Percentiles rank a stretch among this genome's conserved stretches.
phyloP scores from a whole-genome alignment of 2,113 vertebrate genomes.

The Thomomys bottae region DNA sequence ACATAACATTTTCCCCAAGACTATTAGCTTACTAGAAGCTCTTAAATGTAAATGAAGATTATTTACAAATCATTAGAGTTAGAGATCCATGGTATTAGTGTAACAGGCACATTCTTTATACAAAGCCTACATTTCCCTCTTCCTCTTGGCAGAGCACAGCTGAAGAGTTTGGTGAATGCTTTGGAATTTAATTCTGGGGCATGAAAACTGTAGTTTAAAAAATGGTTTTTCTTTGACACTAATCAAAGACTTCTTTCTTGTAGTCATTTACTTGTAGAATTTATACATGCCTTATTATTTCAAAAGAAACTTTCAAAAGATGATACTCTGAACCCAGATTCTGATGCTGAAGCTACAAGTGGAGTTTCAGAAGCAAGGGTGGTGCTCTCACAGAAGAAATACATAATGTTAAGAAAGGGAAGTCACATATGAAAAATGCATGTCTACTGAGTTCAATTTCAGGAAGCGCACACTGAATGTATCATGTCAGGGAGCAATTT shows the following conservation, averaged over 20 bases:
- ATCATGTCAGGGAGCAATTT: not conserved
- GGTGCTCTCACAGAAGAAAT: not conserved
- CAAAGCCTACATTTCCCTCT: constrained; percentile 38
- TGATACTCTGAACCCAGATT: not conserved
- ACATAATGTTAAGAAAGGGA: not conserved
- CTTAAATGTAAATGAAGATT: not conserved
- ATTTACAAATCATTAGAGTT: not conserved
- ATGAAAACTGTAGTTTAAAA: not conserved
- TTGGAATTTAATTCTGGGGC: constrained; percentile 11
- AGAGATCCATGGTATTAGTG: not conserved
- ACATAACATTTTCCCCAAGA: not conserved
- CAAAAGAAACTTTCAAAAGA: not conserved
- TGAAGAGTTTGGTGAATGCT: not conserved
- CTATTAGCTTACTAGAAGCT: not conserved
- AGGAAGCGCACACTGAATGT: not conserved
- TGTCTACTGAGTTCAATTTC: not conserved
- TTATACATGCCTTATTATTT: not conserved
- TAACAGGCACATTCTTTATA: not conserved
- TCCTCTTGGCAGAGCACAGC: not conserved
- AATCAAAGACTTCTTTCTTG: not conserved
- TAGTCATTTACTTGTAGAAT: not conserved
- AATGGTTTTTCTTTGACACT: not conserved
- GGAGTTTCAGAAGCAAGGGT: not conserved
- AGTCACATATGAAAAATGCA: not conserved
- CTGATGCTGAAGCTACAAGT: not conserved